Evolutionary conservation across 2,888 invertebrate genomes (phyloP), one percentile per base, ranked within the genome.

Genomic region (Chloromyia formosa): DNA sequence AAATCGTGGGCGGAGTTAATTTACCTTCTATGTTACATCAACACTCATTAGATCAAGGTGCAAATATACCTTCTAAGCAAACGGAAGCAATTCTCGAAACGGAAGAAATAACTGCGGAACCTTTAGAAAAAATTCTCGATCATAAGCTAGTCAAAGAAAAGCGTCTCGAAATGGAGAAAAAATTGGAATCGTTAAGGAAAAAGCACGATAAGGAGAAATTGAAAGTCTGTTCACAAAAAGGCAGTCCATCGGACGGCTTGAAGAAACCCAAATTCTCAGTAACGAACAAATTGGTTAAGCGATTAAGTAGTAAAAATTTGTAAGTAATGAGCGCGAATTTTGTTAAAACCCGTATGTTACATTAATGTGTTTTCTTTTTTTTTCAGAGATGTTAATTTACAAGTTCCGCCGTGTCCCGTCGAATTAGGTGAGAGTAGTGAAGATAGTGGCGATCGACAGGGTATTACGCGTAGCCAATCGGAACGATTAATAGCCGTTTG

Each of bases 91-190:
- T 84, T 60, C 23, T 66, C 20, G 85, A 85, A 78, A 81, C 83
- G 16, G 83, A 83, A 16, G 80, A 81, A 3, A 88, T 94, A n/a
- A 83, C 89, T 1, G 93, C 94, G 0, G 95, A 95, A 80, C 88
- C 93, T 0, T 84, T 97, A 64, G 94, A 94, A 18, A 90, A 92
- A 78, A 88, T 97, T 20, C 88, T 94, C 81, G 92, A 93, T 4
- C 90, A 92, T 82, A 97, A 97, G 84, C 82, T 90, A 56, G 94
- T 95, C 14, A 90, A 91, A 74, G 96, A 96, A 80, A 94, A 95
- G 82, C 89, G 92, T 58, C 82, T 89, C 0, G 96, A 97, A 83
- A 86, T 96, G 78, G 94, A 96, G 74, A 94, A 96, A 82, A 96
- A 97, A 82, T 84, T 97, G 74, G 95, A 96, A 80, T 88, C 90